Percentiles rank a stretch among this genome's conserved stretches.
These are phyloP conservation scores for Rhea americana DNA, from an alignment of 2,113 vertebrate genomes.

Conservation along the genomic window DNA sequence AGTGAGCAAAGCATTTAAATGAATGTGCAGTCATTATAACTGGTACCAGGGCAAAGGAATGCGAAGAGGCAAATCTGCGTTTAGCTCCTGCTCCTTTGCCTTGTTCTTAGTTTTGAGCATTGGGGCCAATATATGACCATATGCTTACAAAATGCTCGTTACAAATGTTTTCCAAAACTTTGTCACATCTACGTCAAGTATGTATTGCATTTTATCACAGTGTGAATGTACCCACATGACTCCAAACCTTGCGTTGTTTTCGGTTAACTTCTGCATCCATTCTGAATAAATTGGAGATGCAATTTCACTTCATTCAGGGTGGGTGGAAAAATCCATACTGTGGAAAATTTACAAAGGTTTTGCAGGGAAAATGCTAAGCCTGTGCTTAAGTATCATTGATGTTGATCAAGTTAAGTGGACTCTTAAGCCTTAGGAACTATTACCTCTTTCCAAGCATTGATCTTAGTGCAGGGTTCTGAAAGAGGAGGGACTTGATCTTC, in stretches of 20 bases:
- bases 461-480: neutral
- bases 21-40: neutral
- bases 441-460: neutral
- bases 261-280: neutral
- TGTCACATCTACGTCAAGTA: neutral
- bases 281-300: neutral
- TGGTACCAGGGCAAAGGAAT: constrained; percentile 47
- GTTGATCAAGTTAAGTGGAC: neutral
- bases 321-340: neutral
- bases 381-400: neutral
- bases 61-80: constrained; percentile 1
- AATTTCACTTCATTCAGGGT: neutral
- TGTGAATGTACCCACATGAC: neutral
- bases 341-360: neutral
- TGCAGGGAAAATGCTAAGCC: neutral
- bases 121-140: constrained; percentile 10
- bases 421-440: neutral
- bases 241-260: neutral
- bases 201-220: neutral
- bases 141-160: constrained; percentile 13
- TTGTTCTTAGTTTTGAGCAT: constrained; percentile 41
- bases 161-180: neutral
- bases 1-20: constrained; percentile 20
- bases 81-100: neutral
- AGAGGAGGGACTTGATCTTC: neutral